Evolutionary conservation across 2,797 vertebrate genomes (phyloP), one percentile per base, ranked within the genome.

Genomic region (Rhinoraja longicauda): DNA sequence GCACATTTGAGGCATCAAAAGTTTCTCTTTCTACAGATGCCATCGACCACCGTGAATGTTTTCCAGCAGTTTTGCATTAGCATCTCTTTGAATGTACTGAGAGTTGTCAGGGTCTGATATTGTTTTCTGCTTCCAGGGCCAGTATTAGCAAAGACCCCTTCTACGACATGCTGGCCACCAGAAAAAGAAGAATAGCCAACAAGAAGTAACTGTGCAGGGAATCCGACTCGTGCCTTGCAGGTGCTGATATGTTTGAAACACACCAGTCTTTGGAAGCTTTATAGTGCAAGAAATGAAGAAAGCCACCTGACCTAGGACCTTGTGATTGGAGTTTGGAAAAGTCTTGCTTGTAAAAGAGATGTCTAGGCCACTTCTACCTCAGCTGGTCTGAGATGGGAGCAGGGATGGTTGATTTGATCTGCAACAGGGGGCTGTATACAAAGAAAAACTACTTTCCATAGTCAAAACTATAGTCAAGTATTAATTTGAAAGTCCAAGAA

Each of bases 91-190:
- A 53, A 53, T 53, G 45, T 53, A 53, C 45, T 53, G 45, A 45
- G 45, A 45, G 4, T 45, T 19, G 5, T 72, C 26, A 70, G 19
- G 24, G 70, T 26, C 82, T 32, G 10, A 84, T 88, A 36, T 81
- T 9, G 53, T 90, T 88, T 94, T 95, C 93, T 94, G 36, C 92
- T 90, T 93, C 39, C 95, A 99, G 99, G 96, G 99, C 99, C 1
- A 99, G 99, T 95, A 99, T 99, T 97, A 99, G 99, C 96, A 98
- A 97, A 95, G 99, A 99, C 94, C 99, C 99, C 45, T 99, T 99
- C 96, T 99, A 99, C 13, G 99, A 99, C 95, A 99, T 99, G 99
- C 95, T 99, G 96, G 98, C 99, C 93, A 99, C 98, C 77, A 97
- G 99, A 95, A 99, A 99, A 94, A 96, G 98, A 94, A 97, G 99